Evolutionary conservation across 2,888 invertebrate genomes (phyloP).

Genomic region (Timema cristinae): DNA sequence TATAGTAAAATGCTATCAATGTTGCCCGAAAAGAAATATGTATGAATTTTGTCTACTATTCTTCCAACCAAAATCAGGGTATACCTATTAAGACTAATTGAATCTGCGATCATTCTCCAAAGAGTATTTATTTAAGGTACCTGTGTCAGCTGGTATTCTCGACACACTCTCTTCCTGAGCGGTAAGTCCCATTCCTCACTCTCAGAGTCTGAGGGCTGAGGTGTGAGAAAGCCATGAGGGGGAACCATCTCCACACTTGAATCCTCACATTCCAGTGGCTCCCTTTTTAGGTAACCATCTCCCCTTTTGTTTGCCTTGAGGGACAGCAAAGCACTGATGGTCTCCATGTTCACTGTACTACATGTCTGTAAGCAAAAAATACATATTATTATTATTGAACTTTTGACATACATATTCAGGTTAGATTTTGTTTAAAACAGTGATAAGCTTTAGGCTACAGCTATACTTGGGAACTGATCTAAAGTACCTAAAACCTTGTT

Average conservation of each 20-base stretch:
- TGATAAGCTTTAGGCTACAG: too few relatives aligned
- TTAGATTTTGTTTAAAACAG: too few relatives aligned
- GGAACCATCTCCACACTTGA: constrained; percentile 34
- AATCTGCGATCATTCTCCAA: too few relatives aligned
- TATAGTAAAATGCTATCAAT: too few relatives aligned
- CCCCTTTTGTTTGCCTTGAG: constrained; percentile 32
- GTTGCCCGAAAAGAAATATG: too few relatives aligned
- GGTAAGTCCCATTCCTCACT: constrained; percentile 51
- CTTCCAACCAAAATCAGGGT: too few relatives aligned
- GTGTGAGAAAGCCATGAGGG: constrained; percentile 58
- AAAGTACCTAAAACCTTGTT: too few relatives aligned
- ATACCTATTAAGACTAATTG: too few relatives aligned
- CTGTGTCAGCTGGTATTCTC: constrained; percentile 50
- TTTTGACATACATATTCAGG: too few relatives aligned
- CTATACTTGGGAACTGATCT: too few relatives aligned
- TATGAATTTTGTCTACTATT: too few relatives aligned
- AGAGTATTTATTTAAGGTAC: constrained; percentile 32
- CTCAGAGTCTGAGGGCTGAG: constrained; percentile 84
- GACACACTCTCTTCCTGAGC: constrained; percentile 46
- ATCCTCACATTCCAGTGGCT: neutral
- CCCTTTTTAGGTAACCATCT: constrained; percentile 8
- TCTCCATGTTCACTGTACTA: constrained; percentile 25
- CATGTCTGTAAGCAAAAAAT: constrained; percentile 26
- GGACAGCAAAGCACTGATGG: constrained; percentile 39
- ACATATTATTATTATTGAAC: too few relatives aligned